Base-by-base conservation (phyloP, 1,140 invertebrate genomes). In the Lerema accius region DNA sequence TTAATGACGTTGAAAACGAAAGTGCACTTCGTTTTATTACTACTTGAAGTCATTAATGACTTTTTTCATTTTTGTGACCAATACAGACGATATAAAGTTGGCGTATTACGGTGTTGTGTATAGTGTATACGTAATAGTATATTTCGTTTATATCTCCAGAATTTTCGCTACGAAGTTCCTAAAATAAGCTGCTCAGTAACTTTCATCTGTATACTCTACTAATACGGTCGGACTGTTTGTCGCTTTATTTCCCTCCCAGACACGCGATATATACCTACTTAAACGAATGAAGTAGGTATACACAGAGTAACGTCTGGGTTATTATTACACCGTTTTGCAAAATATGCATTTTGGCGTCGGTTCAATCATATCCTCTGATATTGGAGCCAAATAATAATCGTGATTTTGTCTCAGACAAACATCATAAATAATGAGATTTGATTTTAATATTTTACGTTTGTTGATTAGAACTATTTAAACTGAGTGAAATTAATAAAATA, bases 261-360 rank as follows among this genome's bases (percentile, higher is more conserved):
- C 60, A 32, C 51, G 56, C 56, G 59, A 65, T 61, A 65, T n/a
- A n/a, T n/a, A n/a, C n/a, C n/a, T 59, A 68, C 19, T 42, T 50
- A 23, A 17, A 56, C 51, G 19, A 62, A 60, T 64, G 40, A 65
- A 64, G 53, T 71, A 69, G 42, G 45, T 56, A 55, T 59, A 55
- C 65, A 82, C 68, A 84, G 65, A 84, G 65, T 48, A 48, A 46
- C 56, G 84, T 87, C 83, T 87, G 84, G 77, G 73, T 73, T 78
- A 74, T 84, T 79, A 82, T 80, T 85, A 80, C 69, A 67, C 48
- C 43, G 65, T 81, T 86, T 84, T 82, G 85, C 81, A 85, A 83
- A 78, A 78, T 84, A 65, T 84, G 82, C 80, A 85, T 78, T 37
- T 88, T 88, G 85, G 85, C 85, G 63, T 50, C 26, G 67, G 56